phyloP scores from a whole-genome alignment of 2,113 vertebrate genomes.

The Tachysurus fulvidraco region DNA sequence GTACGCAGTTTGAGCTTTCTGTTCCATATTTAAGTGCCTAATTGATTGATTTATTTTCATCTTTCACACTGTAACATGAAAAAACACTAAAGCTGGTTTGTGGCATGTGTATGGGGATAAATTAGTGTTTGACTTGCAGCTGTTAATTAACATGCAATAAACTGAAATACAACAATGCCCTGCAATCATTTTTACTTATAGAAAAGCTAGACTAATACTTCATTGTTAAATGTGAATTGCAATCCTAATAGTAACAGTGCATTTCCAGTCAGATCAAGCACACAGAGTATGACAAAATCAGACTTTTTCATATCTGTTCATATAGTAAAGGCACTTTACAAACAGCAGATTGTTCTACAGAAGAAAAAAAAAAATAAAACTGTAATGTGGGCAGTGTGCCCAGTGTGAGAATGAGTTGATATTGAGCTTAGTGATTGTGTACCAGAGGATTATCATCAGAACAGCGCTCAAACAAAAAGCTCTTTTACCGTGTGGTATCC shows the following conservation, averaged over 20 bases:
- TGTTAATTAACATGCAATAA: background rate
- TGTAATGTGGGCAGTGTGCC: constrained; percentile 49
- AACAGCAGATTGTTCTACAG: constrained; percentile 34
- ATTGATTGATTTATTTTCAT: background rate
- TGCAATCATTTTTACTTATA: background rate
- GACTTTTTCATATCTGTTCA: background rate
- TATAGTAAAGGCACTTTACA: background rate
- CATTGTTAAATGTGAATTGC: background rate
- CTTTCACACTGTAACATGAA: background rate
- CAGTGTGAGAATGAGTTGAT: constrained; percentile 55
- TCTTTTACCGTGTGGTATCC: constrained; percentile 55
- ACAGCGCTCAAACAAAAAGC: constrained; percentile 60
- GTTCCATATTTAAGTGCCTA: background rate
- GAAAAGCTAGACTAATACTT: background rate
- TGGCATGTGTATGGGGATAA: background rate
- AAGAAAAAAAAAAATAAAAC: constrained; percentile 10
- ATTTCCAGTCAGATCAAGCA: background rate
- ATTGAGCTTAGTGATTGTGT: constrained; percentile 59
- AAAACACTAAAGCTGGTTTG: background rate
- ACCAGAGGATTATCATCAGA: constrained; percentile 66
- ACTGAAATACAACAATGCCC: background rate
- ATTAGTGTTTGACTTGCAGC: background rate
- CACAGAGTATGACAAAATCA: background rate
- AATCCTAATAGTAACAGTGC: background rate
- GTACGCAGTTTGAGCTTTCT: background rate